Conservation (phyloP, 1,140 invertebrate genomes). For the Drosophila burlai region DNA sequence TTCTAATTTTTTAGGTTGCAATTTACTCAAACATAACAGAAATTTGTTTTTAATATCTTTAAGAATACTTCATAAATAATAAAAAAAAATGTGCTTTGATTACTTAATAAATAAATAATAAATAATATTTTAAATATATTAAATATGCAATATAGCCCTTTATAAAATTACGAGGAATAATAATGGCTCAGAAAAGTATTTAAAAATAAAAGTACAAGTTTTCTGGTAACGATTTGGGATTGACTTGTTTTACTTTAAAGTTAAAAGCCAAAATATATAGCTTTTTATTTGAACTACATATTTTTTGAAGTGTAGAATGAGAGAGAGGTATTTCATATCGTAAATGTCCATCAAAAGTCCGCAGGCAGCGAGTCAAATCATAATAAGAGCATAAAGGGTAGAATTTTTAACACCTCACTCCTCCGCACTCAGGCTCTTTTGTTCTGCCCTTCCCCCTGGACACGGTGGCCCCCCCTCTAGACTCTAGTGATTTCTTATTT, state of each 20-base stretch:
- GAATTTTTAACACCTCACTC: constrained; percentile 82
- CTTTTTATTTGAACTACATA: background rate
- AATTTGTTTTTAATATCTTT: background rate
- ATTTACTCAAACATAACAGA: background rate
- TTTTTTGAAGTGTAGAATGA: constrained; percentile 12
- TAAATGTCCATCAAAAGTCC: constrained; percentile 70
- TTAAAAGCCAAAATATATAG: background rate
- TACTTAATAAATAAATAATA: background rate
- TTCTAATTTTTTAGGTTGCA: background rate
- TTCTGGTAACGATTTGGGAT: no score
- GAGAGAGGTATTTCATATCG: constrained; percentile 60
- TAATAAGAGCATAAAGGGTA: constrained; percentile 82
- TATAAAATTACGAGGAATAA: no score
- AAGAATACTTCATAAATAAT: background rate
- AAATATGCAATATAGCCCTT: no score
- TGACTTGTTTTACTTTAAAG: no score
- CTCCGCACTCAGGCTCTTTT: constrained; percentile 59
- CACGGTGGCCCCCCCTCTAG: constrained; percentile 61
- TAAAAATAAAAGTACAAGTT: no score
- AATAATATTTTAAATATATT: background rate
- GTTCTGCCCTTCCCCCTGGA: constrained; percentile 51
- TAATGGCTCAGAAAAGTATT: no score
- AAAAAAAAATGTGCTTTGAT: no score
- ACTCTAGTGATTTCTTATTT: background rate
- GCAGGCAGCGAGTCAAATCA: constrained; percentile 62